Evolutionary conservation across 2,113 vertebrate species (phyloP).

Genomic region (Mola mola): DNA sequence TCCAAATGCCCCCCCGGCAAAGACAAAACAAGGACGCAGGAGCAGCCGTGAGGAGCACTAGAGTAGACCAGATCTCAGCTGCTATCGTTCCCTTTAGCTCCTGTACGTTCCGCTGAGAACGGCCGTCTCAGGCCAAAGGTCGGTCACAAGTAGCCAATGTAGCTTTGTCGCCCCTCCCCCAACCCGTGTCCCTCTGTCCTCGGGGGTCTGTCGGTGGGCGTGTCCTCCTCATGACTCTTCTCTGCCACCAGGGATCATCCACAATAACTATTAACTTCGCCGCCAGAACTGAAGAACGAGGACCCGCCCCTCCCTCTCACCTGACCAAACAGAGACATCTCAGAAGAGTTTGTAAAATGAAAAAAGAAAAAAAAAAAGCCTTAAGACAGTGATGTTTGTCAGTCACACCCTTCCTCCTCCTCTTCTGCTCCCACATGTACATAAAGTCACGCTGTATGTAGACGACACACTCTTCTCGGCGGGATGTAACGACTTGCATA

Average conservation of each 20-base stretch:
- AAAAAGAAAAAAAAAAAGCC: conserved; percentile 66
- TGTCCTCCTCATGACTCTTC: conserved; percentile 85
- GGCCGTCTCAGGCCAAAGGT: conserved; percentile 58
- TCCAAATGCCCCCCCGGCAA: conserved; percentile 89
- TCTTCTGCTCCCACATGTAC: conserved; percentile 49
- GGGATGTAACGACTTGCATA: conserved; percentile 61
- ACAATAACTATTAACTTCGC: conserved; percentile 89
- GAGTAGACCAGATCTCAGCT: no score
- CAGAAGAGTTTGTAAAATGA: conserved; percentile 54
- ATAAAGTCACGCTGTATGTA: conserved; percentile 36
- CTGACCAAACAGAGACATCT: conserved; percentile 46
- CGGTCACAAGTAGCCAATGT: conserved; percentile 80
- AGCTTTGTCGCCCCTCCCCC: conserved; percentile 64
- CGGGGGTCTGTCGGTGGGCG: conserved; percentile 39
- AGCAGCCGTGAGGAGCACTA: conserved; percentile 87
- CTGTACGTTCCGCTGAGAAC: no score
- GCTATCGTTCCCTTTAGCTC: no score
- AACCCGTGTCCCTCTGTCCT: conserved; percentile 38
- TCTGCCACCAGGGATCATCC: conserved; percentile 98
- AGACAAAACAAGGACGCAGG: conserved; percentile 93
- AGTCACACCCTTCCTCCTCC: conserved; percentile 4
- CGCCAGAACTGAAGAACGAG: conserved; percentile 40
- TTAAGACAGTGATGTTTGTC: conserved; percentile 80
- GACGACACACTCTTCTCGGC: conserved; percentile 27
- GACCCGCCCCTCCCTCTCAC: not conserved